Base-by-base conservation (phyloP, 2,797 vertebrate species). In the Oreochromis grahami region DNA sequence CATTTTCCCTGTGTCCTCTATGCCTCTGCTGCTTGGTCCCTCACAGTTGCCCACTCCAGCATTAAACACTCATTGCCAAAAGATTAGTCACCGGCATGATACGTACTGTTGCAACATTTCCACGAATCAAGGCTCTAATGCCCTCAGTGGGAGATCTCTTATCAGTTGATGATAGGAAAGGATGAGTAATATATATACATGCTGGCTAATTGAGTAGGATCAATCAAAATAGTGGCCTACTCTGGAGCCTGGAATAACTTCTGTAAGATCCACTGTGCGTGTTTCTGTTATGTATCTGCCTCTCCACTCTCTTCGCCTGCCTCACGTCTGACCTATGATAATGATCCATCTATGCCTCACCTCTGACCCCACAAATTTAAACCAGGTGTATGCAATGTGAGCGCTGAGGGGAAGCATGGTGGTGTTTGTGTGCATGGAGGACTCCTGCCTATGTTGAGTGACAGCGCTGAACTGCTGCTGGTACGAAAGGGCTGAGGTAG, bases 331-430 rank as follows among this genome's bases (percentile, higher is more conserved):
- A 94, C 94, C 93, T 72, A 45, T 86, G 90, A 88, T 93, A 92
- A 92, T 82, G 79, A 94, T 95, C 93, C 90, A 84, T 93, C 89
- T 84, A 65, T 43, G 87, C 78, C 72, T 93, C 83, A 94, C 93
- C 92, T 92, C 83, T 6, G 87, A 95, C 93, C 93, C 81, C 80
- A n/a, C 76, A 92, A 95, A 96, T 68, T 88, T 52, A 89, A 94
- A 95, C 89, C 95, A 95, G 93, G 92, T 94, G 93, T 79, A 81
- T 80, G 84, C 36, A 41, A 78, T 68, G 77, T 68, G 84, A 87
- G 87, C 15, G 2, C 7, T n/a, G 38, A 48, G 78, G 78, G 43
- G 77, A 72, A 81, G 77, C 17, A 11, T 41, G 81, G 70, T 32
- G 29, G 79, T 94, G 87, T 94, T 91, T 91, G 88, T 92, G 89